Percentiles rank a stretch among this genome's conserved stretches.
Evolutionary conservation across 2,888 invertebrate genomes (phyloP).

Genomic region (Trichogramma dendrolimi): DNA sequence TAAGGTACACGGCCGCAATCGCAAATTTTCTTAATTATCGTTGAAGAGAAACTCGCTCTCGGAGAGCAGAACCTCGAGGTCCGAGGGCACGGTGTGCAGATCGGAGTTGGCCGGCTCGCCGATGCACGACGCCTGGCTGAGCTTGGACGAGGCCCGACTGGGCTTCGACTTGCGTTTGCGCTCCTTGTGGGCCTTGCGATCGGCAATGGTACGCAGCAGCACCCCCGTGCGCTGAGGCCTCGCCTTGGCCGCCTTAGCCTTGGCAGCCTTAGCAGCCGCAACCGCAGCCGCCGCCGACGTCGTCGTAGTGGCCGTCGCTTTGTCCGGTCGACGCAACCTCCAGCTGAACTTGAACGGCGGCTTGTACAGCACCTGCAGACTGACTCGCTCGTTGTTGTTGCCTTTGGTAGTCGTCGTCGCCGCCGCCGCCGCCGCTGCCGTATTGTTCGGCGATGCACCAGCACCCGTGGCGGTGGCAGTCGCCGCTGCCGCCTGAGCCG

Average conservation of each 20-base stretch:
- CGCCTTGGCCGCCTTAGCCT: slow-evolving; percentile 23
- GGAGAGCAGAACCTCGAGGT: slow-evolving; percentile 60
- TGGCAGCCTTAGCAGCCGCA: slow-evolving; percentile 27
- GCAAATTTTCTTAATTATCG: slow-evolving; percentile 34
- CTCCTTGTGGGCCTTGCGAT: slow-evolving; percentile 31
- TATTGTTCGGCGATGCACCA: slow-evolving; percentile 4
- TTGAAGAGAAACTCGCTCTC: slow-evolving; percentile 59
- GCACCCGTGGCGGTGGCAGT: slow-evolving; percentile 10
- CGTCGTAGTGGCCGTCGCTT: slow-evolving; percentile 45
- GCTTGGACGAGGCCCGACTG: slow-evolving; percentile 23
- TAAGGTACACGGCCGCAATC: no score
- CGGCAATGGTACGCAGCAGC: slow-evolving; percentile 49
- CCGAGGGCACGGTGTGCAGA: slow-evolving; percentile 61
- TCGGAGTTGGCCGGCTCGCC: slow-evolving; percentile 55
- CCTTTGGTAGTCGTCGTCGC: slow-evolving; percentile 24
- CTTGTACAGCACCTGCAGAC: slow-evolving; percentile 80
- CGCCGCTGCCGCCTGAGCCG: slow-evolving; percentile 6
- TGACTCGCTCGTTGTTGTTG: slow-evolving; percentile 52
- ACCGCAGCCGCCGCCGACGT: slow-evolving; percentile 14
- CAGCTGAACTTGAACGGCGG: slow-evolving; percentile 84
- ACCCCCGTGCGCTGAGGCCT: slow-evolving; percentile 52
- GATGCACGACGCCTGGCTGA: slow-evolving; percentile 30
- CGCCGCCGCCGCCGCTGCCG: slow-evolving; percentile 20
- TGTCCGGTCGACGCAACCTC: slow-evolving; percentile 70
- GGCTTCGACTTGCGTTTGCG: slow-evolving; percentile 28